phyloP scores from a whole-genome alignment of 2,797 vertebrate genomes.

The Phrynocephalus guinanensis region DNA sequence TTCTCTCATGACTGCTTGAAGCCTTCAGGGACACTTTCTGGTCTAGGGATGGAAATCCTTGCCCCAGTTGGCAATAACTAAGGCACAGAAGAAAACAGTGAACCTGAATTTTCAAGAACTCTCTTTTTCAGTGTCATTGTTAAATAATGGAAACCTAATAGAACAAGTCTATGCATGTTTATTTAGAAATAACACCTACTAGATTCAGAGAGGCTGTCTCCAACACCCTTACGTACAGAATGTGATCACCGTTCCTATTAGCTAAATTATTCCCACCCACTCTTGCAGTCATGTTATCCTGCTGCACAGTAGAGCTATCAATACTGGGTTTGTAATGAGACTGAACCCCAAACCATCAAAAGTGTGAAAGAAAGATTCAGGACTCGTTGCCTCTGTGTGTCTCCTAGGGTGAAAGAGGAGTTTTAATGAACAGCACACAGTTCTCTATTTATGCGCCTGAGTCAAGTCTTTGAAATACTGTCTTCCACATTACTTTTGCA shows the following conservation, averaged over 20 bases:
- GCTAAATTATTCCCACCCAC: too few species aligned
- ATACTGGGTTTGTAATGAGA: background rate
- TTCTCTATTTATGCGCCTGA: background rate
- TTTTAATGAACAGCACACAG: background rate
- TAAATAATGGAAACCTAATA: background rate
- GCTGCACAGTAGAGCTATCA: background rate
- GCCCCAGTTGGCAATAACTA: background rate
- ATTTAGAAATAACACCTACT: background rate
- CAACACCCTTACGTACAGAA: background rate
- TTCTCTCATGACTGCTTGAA: background rate
- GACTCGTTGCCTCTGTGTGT: background rate
- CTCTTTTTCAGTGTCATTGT: background rate
- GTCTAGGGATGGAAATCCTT: background rate
- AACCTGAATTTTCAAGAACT: background rate
- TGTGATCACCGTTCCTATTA: background rate
- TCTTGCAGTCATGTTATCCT: background rate
- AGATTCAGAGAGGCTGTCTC: background rate
- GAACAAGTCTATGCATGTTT: background rate
- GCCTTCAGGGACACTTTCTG: background rate
- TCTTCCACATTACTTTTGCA: background rate
- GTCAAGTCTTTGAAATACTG: background rate
- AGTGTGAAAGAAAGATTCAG: background rate
- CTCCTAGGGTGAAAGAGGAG: background rate
- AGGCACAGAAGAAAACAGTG: background rate
- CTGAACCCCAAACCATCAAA: background rate